Conservation (phyloP, 2,113 vertebrate genomes). For the Rhombomys opimus region DNA sequence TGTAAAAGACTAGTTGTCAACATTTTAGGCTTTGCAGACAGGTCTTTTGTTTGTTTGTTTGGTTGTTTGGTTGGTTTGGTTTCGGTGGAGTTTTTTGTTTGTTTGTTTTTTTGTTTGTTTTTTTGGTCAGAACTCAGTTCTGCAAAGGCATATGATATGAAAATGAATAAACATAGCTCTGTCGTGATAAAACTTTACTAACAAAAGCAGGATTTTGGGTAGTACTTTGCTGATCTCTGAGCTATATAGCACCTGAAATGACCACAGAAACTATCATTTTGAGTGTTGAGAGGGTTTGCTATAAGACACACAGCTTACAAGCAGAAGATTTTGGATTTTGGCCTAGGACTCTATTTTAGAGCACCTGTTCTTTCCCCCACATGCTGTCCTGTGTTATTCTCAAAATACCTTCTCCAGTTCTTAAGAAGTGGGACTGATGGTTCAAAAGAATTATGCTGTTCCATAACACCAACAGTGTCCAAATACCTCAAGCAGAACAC, state of each 20-base stretch:
- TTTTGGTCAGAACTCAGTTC: conserved; percentile 29
- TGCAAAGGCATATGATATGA: neutral
- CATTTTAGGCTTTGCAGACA: conserved; percentile 5
- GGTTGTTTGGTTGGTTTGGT: no score
- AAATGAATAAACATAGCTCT: neutral
- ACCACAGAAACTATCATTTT: neutral
- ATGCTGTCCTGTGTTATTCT: neutral
- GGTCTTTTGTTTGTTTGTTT: no score
- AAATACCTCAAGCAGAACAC: conserved; percentile 46
- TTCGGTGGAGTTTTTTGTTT: no score
- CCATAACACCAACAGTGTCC: neutral
- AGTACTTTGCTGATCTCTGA: neutral
- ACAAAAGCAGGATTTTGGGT: conserved; percentile 29
- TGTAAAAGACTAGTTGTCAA: neutral
- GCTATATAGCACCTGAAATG: neutral
- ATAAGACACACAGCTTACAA: neutral
- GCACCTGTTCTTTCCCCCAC: neutral
- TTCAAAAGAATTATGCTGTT: conserved; percentile 23
- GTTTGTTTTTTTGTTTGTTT: no score
- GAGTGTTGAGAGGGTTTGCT: neutral
- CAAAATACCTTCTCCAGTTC: neutral
- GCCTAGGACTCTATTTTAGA: neutral
- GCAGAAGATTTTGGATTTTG: neutral
- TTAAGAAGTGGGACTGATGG: conserved; percentile 17
- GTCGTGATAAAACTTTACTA: conserved; percentile 21